Conservation (phyloP, 2,113 vertebrate genomes). For the Mirounga angustirostris region DNA sequence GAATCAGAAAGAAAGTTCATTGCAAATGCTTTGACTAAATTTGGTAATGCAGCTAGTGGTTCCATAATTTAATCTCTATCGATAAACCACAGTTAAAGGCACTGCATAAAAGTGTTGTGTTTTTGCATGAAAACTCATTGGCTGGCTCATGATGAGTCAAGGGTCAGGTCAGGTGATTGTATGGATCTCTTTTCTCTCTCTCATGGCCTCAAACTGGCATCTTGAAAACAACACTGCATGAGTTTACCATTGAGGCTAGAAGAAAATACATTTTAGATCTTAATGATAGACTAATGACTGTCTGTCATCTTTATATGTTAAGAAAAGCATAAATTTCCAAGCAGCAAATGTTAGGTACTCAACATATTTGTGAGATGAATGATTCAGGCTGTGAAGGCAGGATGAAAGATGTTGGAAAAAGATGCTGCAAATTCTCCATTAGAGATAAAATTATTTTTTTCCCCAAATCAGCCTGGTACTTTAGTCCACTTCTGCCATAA, state of each 20-base stretch:
- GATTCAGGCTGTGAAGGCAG: neutral
- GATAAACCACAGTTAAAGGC: constrained; percentile 35
- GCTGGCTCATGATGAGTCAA: neutral
- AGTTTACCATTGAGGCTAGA: neutral
- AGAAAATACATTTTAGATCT: neutral
- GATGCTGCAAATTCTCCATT: neutral
- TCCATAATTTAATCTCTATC: constrained; percentile 26
- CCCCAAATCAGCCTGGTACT: neutral
- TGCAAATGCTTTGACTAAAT: constrained; percentile 32
- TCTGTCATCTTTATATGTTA: neutral
- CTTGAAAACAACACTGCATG: neutral
- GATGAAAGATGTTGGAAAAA: neutral
- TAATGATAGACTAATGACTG: neutral
- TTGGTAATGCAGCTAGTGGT: neutral
- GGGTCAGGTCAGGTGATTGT: neutral
- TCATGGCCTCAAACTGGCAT: neutral
- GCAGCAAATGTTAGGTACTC: neutral
- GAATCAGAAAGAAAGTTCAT: constrained; percentile 2
- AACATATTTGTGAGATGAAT: neutral
- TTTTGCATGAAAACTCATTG: neutral
- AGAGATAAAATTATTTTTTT: neutral
- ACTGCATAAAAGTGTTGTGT: neutral
- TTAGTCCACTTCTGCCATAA: neutral
- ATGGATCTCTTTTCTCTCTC: neutral
- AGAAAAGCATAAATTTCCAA: neutral